A percentile compares a stretch with the other conserved stretches of the same genome.
Conservation (phyloP, 2,797 vertebrate genomes). For the Nothura maculosa region DNA sequence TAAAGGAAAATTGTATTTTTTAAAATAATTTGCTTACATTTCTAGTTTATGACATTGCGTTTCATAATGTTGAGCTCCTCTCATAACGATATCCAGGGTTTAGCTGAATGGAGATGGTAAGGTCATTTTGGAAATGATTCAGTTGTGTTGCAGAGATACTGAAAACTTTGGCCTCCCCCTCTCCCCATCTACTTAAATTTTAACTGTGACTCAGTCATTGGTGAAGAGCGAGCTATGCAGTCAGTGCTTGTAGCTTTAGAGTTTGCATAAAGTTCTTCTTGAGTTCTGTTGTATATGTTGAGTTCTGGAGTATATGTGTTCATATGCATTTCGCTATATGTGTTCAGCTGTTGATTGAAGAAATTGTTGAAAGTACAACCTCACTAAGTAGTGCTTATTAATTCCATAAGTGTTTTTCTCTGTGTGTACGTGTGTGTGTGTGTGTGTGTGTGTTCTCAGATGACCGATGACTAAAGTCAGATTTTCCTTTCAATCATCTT, state of each 20-base stretch:
- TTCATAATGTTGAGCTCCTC: not conserved
- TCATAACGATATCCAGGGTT: not conserved
- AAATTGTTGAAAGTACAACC: not conserved
- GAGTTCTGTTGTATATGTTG: too few relatives aligned
- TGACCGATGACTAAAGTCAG: not conserved
- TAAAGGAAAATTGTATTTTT: too few relatives aligned
- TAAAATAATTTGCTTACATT: not conserved
- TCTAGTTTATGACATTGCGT: not conserved
- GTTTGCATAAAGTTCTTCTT: not conserved
- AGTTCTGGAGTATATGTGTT: fast-evolving
- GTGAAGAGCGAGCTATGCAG: fast-evolving
- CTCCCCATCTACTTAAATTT: not conserved
- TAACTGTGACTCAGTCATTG: not conserved
- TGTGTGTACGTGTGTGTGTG: fast-evolving
- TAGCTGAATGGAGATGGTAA: fast-evolving
- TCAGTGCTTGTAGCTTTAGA: not conserved
- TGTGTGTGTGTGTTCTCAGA: fast-evolving
- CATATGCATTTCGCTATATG: not conserved
- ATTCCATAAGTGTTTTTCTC: not conserved
- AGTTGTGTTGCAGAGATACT: not conserved
- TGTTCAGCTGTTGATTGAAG: not conserved
- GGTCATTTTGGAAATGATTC: not conserved
- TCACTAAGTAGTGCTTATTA: not conserved
- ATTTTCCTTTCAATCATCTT: not conserved
- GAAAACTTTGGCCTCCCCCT: not conserved